Conservation (phyloP, 2,113 vertebrate genomes). For the Ictidomys tridecemlineatus region DNA sequence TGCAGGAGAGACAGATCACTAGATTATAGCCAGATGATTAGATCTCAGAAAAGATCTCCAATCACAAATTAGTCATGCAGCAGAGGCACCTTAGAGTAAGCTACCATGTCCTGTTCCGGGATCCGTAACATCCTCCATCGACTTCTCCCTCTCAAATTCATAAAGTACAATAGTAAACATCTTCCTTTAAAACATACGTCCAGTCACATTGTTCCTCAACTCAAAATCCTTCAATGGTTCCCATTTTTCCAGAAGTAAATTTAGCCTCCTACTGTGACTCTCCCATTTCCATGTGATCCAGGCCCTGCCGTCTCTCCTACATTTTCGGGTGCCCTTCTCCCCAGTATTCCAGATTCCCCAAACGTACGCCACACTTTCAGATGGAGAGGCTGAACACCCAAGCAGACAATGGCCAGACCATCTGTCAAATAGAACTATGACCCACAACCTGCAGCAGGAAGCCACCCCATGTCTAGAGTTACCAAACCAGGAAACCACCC, state of each 20-base stretch:
- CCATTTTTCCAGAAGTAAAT: background rate
- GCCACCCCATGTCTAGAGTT: background rate
- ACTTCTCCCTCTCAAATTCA: background rate
- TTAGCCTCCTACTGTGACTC: background rate
- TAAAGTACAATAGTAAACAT: background rate
- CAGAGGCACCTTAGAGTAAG: background rate
- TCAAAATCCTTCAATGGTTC: background rate
- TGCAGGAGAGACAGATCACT: background rate
- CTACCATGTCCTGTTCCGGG: background rate
- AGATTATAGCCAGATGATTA: conserved; percentile 6
- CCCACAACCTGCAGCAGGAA: background rate
- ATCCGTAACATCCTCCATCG: background rate
- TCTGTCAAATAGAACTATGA: background rate
- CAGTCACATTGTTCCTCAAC: background rate
- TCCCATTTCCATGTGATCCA: background rate
- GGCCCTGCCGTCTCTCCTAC: background rate
- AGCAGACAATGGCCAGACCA: background rate
- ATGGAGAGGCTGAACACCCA: background rate
- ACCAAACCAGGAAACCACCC: background rate
- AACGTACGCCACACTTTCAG: background rate
- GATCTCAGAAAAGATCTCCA: background rate
- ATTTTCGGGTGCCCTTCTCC: background rate
- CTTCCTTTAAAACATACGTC: background rate
- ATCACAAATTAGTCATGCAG: background rate
- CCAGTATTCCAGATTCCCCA: background rate